Conservation (phyloP, 2,888 invertebrate species). For the Sesamia inferens region DNA sequence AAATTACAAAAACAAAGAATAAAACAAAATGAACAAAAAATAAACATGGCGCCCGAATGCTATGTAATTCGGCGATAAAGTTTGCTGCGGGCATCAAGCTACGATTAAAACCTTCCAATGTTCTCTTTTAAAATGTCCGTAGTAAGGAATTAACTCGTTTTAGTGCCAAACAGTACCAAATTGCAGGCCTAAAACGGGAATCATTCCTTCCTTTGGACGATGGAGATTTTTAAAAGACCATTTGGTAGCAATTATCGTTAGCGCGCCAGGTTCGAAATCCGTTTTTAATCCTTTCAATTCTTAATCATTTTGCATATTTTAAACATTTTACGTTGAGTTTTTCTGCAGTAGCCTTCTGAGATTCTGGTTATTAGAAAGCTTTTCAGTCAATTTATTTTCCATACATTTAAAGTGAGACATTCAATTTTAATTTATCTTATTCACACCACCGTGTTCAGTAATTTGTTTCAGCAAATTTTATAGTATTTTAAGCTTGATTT, state of each 20-base stretch:
- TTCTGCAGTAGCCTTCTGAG: conserved; percentile 25
- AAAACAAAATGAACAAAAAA: conserved; percentile 42
- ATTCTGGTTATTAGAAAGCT: conserved; percentile 24
- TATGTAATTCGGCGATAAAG: conserved; percentile 63
- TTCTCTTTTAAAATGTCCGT: conserved; percentile 63
- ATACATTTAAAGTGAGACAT: conserved; percentile 14
- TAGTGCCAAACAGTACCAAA: conserved; percentile 65
- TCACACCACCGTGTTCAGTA: not conserved
- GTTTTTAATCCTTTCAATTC: conserved; percentile 71
- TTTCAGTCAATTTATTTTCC: conserved; percentile 23
- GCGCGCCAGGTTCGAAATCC: conserved; percentile 65
- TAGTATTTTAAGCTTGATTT: not conserved
- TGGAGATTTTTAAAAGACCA: conserved; percentile 68
- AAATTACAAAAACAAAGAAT: conserved; percentile 42
- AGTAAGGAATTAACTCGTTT: conserved; percentile 64
- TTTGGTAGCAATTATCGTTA: conserved; percentile 74
- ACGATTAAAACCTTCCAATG: conserved; percentile 61
- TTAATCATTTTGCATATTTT: conserved; percentile 65
- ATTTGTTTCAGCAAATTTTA: not conserved
- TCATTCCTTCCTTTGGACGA: conserved; percentile 46
- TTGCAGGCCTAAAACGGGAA: conserved; percentile 61
- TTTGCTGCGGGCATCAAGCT: conserved; percentile 47
- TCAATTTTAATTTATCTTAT: not conserved
- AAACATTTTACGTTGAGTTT: conserved; percentile 51
- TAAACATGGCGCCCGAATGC: conserved; percentile 55